These are phyloP conservation scores for Cladopsammia gracilis DNA, from an alignment of 64 coral and sea anemone genomes.

Conservation along the genomic window DNA sequence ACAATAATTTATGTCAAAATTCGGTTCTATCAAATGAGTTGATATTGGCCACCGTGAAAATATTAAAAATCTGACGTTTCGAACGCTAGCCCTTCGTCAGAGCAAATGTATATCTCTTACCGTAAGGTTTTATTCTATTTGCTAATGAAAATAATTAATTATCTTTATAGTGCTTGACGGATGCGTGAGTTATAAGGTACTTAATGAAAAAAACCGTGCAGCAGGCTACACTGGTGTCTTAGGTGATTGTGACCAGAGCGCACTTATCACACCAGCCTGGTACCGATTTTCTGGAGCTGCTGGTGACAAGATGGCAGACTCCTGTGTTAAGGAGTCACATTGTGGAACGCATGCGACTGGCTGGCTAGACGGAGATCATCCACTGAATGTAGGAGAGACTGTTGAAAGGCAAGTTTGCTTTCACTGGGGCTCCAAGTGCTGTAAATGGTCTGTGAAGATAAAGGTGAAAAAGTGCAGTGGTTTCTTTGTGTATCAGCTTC, in stretches of 20 bases:
- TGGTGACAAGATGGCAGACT: slow-evolving; percentile 35
- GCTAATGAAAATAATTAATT: neutral
- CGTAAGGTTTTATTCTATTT: too few relatives aligned
- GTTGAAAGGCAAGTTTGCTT: slow-evolving; percentile 34
- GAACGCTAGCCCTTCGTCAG: too few relatives aligned
- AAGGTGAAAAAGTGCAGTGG: slow-evolving; percentile 36
- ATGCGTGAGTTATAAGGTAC: neutral
- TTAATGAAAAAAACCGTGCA: neutral
- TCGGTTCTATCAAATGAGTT: too few relatives aligned
- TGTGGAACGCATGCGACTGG: slow-evolving; percentile 47
- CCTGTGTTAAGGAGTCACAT: neutral
- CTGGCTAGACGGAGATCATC: neutral
- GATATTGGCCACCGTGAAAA: too few relatives aligned
- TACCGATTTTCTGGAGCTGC: slow-evolving; percentile 17
- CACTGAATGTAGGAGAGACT: neutral
- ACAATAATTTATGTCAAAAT: too few relatives aligned
- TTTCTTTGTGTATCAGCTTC: slow-evolving; percentile 35
- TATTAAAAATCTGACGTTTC: too few relatives aligned
- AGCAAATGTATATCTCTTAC: too few relatives aligned
- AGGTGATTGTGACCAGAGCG: neutral
- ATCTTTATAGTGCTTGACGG: neutral
- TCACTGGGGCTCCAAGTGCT: slow-evolving; percentile 24
- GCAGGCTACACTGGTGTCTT: neutral
- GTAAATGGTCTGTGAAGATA: slow-evolving; percentile 44
- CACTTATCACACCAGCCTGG: slow-evolving; percentile 13